Evolutionary conservation across 2,113 vertebrate genomes (phyloP).

Genomic region (Ciconia stormi): DNA sequence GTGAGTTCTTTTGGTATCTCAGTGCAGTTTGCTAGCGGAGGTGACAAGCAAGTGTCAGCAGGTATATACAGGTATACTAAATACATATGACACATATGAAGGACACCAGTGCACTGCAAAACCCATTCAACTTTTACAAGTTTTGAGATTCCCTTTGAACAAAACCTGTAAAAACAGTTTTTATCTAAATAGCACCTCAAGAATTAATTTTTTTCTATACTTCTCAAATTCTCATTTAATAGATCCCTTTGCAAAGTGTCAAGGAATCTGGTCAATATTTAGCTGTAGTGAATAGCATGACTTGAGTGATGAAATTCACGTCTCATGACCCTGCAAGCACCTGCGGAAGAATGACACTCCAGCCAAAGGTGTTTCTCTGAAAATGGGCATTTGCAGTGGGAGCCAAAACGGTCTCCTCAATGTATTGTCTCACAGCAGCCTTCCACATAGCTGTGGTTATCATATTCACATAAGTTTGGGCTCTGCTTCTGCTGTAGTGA

Average conservation of each 20-base stretch:
- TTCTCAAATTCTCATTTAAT: background rate
- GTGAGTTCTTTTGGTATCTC: background rate
- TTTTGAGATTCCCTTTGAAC: background rate
- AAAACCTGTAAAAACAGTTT: background rate
- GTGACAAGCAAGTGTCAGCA: background rate
- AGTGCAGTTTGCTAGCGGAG: background rate
- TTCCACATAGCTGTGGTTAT: background rate
- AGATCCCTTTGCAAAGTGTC: background rate
- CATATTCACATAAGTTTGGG: background rate
- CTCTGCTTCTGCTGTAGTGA: background rate
- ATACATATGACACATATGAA: background rate
- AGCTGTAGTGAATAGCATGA: background rate
- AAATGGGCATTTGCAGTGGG: background rate
- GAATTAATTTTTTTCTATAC: background rate
- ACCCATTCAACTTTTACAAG: background rate
- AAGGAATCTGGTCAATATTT: background rate
- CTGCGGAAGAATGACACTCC: background rate
- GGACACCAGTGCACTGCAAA: background rate
- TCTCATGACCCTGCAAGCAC: background rate
- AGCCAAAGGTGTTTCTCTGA: background rate
- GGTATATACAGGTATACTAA: background rate
- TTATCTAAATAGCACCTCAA: background rate
- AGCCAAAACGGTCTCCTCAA: background rate
- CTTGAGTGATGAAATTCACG: background rate
- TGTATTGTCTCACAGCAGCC: background rate